Evolutionary conservation across 2,888 invertebrate genomes (phyloP), one percentile per base, ranked within the genome.

Genomic region (Crocallis elinguaria): DNA sequence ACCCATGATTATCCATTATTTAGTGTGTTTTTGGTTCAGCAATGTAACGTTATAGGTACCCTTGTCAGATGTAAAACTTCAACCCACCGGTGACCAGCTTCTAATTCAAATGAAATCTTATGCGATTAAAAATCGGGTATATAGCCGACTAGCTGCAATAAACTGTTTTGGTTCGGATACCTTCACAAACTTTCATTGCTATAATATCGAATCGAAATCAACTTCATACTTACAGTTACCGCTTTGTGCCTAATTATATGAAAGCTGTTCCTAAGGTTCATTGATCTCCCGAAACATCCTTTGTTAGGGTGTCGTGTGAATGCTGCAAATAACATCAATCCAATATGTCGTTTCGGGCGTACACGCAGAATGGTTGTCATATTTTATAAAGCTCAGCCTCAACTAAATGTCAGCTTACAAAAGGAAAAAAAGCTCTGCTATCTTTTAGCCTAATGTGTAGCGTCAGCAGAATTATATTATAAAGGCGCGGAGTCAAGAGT

Each of bases 341-440:
- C 69, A 67, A 70, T 61, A 73, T 68, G 71, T 74, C 66, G 75
- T 75, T 76, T 75, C 64, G 66, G 64, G 67, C 67, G 66, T 69
- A 71, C 73, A 67, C 71, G 73, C 70, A 68, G 71, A 82, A 82
- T 77, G 77, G 64, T 73, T 75, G 79, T 81, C 77, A 83, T 84
- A 80, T 77, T 79, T 83, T 79, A 81, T 71, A 72, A 80, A 79
- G 78, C 78, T 80, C 69, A 56, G 55, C 46, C 50, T 54, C 48
- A 59, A 51, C 70, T 73, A 77, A 84, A 86, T 84, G 82, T 78
- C 84, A 82, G 75, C 65, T 69, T 71, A 86, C 82, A 89, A 87
- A 88, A 87, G 80, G 72, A 85, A 76, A 83, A 89, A 89, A 89
- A 86, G 86, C 85, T 86, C 82, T 86, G 83, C 84, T 88, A 86